These are phyloP conservation scores for Ceuthmochares aereus DNA, from an alignment of 2,113 vertebrate genomes.

Conservation along the genomic window DNA sequence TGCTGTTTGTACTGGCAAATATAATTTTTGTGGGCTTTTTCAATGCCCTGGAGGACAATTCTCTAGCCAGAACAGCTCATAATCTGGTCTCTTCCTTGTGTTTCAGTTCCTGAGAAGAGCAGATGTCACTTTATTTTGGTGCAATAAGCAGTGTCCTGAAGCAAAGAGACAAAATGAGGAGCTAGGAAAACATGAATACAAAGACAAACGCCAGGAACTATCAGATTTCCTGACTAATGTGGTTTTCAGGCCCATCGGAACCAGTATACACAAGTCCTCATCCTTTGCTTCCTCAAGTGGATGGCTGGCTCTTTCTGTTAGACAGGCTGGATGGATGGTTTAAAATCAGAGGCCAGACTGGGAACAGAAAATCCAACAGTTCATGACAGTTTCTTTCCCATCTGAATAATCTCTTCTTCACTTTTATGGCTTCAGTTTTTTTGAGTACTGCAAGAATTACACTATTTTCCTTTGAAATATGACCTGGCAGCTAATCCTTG, in stretches of 20 bases:
- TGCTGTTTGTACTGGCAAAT: not conserved
- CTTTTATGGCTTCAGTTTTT: not conserved
- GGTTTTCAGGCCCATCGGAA: not conserved
- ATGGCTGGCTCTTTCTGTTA: not conserved
- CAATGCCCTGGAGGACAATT: not conserved
- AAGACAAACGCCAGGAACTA: not conserved
- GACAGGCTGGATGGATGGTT: not conserved
- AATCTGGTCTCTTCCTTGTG: not conserved
- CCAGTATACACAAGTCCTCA: not conserved
- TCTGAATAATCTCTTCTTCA: not conserved
- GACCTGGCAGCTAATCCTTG: slow-evolving; percentile 3
- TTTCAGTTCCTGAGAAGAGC: slow-evolving; percentile 24
- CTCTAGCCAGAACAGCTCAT: not conserved
- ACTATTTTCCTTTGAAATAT: not conserved
- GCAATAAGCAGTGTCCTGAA: slow-evolving; percentile 21
- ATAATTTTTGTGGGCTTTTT: not conserved
- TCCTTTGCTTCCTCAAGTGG: not conserved
- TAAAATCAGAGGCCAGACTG: not conserved
- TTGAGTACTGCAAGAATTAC: not conserved
- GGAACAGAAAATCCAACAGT: not conserved
- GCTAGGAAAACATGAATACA: slow-evolving; percentile 14
- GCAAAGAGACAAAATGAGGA: slow-evolving; percentile 3
- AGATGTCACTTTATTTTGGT: slow-evolving; percentile 14
- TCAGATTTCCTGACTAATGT: not conserved
- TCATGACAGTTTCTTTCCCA: not conserved